Percentiles rank a stretch among this genome's conserved stretches.
Conservation (phyloP, 2,113 vertebrate species). For the Eurypyga helias region DNA sequence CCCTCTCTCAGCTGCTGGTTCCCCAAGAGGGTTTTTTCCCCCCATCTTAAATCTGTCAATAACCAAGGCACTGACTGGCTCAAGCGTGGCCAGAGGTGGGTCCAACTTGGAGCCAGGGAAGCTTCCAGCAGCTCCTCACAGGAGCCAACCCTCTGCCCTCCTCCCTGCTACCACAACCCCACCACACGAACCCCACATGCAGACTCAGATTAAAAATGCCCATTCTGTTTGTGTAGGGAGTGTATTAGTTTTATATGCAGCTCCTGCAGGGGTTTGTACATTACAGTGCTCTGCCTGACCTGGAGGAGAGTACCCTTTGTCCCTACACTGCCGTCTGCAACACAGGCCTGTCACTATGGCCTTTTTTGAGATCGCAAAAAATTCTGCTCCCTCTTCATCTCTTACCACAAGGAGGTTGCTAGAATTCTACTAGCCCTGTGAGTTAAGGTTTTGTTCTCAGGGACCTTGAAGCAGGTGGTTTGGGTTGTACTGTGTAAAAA, state of each 20-base stretch:
- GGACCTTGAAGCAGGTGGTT: background rate
- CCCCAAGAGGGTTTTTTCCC: too few species aligned
- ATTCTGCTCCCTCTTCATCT: background rate
- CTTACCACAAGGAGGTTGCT: background rate
- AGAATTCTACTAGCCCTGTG: background rate
- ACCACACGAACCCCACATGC: too few species aligned
- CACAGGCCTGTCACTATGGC: background rate
- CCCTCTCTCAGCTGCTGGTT: too few species aligned
- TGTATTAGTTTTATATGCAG: background rate
- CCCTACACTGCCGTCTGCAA: accelerated
- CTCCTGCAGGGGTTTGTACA: background rate
- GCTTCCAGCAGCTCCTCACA: too few species aligned
- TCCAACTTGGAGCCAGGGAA: too few species aligned
- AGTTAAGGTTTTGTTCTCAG: background rate
- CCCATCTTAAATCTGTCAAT: too few species aligned
- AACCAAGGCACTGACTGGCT: too few species aligned
- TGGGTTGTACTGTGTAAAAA: background rate
- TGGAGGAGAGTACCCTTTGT: background rate
- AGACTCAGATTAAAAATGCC: background rate
- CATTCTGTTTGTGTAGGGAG: background rate
- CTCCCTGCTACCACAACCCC: too few species aligned
- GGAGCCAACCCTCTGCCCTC: too few species aligned
- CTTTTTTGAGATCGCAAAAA: background rate
- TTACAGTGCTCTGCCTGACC: background rate
- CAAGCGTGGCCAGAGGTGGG: too few species aligned